Evolutionary conservation across 37 sponge, comb jelly and placozoan species (phyloP).

Genomic region (Halisarca cf. caerulea): DNA sequence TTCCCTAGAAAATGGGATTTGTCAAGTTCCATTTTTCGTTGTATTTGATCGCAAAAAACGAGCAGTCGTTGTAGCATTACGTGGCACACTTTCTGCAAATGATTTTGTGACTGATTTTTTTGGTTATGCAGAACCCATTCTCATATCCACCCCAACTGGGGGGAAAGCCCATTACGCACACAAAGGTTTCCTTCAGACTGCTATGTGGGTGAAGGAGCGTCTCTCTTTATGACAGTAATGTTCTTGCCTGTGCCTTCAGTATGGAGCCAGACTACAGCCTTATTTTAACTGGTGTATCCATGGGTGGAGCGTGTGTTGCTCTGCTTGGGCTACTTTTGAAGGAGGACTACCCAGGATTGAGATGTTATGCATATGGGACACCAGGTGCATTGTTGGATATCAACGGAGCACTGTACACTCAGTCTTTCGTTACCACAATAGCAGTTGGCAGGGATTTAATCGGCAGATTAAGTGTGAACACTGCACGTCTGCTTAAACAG

Average conservation of each 20-base stretch:
- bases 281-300: constrained; percentile 76
- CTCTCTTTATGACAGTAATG: constrained; percentile 32
- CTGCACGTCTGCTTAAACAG: constrained; percentile 60
- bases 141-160: constrained; percentile 34
- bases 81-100: constrained; percentile 83
- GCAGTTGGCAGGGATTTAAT: constrained; percentile 83
- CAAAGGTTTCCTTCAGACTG: constrained; percentile 80
- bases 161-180: constrained; percentile 64
- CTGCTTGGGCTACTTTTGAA: constrained; percentile 70
- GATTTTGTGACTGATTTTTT: constrained; percentile 89
- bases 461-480: constrained; percentile 67
- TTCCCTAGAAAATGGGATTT: constrained; percentile 72
- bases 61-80: constrained; percentile 73
- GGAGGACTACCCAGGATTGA: constrained; percentile 65
- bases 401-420: constrained; percentile 51
- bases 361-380: constrained; percentile 80
- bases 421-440: constrained; percentile 74
- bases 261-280: constrained; percentile 58
- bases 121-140: constrained; percentile 58
- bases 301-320: constrained; percentile 83
- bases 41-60: constrained; percentile 74
- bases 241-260: constrained; percentile 64
- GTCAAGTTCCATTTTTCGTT: constrained; percentile 75
- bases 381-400: constrained; percentile 80
- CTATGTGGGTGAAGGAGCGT: constrained; percentile 47